A percentile compares a stretch with the other conserved stretches of the same genome.
Conservation (phyloP, 2,797 vertebrate genomes). For the Danio jaintianensis region DNA sequence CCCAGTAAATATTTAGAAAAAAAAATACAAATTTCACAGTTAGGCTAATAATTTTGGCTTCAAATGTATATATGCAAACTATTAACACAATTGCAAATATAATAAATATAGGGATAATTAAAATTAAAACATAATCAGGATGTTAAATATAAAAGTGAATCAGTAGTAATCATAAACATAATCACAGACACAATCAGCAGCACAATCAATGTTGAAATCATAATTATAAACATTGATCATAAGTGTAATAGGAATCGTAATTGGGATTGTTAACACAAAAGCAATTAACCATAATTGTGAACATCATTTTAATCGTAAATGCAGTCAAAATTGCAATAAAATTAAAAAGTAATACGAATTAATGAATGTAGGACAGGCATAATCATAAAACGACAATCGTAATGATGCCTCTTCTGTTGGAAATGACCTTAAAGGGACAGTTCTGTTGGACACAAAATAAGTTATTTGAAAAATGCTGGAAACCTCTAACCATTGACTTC, state of each 20-base stretch:
- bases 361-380: not conserved
- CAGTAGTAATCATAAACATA: not conserved
- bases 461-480: too few species aligned
- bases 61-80: too few species aligned
- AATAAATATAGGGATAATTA: too few species aligned
- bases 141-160: too few species aligned
- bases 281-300: too few species aligned
- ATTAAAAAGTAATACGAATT: slow-evolving; percentile 2
- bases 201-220: not conserved
- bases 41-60: too few species aligned
- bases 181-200: not conserved
- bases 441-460: too few species aligned
- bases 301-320: not conserved
- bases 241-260: not conserved
- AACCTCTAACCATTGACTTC: too few species aligned
- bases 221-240: not conserved
- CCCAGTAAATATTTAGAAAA: not conserved
- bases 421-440: not conserved
- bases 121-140: too few species aligned
- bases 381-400: not conserved
- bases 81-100: too few species aligned
- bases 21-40: too few species aligned
- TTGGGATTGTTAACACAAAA: not conserved
- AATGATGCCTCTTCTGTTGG: not conserved
- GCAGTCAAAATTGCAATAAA: not conserved